These are phyloP conservation scores for Hirtodrosophila trivittata DNA, from an alignment of 2,888 invertebrate genomes.

Conservation along the genomic window DNA sequence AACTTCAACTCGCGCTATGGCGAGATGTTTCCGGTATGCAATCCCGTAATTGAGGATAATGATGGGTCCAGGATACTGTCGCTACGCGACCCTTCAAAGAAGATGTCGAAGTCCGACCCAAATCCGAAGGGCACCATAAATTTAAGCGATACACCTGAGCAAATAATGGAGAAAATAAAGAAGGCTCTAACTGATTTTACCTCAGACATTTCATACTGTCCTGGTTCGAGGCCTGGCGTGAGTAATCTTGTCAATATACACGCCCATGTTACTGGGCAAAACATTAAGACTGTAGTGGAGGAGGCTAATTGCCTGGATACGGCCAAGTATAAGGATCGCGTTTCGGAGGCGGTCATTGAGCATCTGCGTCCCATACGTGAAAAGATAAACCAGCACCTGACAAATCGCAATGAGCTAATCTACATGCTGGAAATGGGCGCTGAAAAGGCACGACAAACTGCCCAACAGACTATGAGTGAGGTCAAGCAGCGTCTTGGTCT, in stretches of 20 bases:
- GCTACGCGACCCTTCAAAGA: conserved; percentile 92
- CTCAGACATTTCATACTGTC: conserved; percentile 92
- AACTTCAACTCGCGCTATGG: conserved; percentile 92
- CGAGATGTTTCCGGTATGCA: conserved; percentile 90
- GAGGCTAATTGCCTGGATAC: conserved; percentile 89
- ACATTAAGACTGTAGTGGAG: conserved; percentile 88
- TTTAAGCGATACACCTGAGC: conserved; percentile 90
- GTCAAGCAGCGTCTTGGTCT: conserved; percentile 87
- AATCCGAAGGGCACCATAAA: conserved; percentile 91
- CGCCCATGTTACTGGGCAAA: conserved; percentile 88
- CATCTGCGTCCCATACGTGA: conserved; percentile 89
- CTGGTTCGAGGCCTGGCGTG: conserved; percentile 91
- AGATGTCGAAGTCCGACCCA: conserved; percentile 98
- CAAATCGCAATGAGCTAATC: conserved; percentile 87
- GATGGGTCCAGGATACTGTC: conserved; percentile 88
- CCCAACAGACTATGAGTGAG: conserved; percentile 87
- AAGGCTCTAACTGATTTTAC: conserved; percentile 96
- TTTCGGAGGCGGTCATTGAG: conserved; percentile 90
- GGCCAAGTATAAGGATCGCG: conserved; percentile 89
- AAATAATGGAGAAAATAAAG: conserved; percentile 89
- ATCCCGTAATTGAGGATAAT: conserved; percentile 86
- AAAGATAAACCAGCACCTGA: conserved; percentile 85
- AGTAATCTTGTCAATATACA: conserved; percentile 94
- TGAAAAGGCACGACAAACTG: conserved; percentile 87
- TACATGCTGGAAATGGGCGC: conserved; percentile 87